Evolutionary conservation across 2,797 vertebrate genomes (phyloP).

Genomic region (Decapterus maruadsi): DNA sequence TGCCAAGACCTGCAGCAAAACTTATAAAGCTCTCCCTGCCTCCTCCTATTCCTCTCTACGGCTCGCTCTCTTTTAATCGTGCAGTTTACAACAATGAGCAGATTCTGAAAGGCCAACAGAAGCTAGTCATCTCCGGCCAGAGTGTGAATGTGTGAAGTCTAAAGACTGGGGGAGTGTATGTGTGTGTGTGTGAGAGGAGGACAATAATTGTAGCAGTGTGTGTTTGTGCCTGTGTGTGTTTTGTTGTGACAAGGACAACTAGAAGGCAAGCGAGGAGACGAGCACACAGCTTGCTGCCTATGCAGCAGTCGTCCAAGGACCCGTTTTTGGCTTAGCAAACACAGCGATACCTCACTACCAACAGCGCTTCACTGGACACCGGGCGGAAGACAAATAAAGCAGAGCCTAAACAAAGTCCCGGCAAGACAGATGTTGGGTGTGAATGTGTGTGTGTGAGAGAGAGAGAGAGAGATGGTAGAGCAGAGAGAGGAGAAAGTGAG

Average conservation of each 20-base stretch:
- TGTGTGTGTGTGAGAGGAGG: neutral
- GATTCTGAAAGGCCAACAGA: constrained; percentile 25
- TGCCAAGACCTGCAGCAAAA: constrained; percentile 44
- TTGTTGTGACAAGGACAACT: constrained; percentile 34
- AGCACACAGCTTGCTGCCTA: neutral
- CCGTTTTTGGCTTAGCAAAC: constrained; percentile 21
- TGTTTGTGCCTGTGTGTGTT: constrained; percentile 13
- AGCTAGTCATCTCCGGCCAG: constrained; percentile 14
- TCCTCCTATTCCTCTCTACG: neutral
- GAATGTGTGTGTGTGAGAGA: neutral
- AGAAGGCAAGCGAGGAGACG: constrained; percentile 22
- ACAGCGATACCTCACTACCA: neutral
- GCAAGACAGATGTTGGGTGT: constrained; percentile 25
- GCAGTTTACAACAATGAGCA: constrained; percentile 15
- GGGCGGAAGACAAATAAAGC: constrained; percentile 5
- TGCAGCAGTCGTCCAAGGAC: constrained; percentile 21
- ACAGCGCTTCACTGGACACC: neutral
- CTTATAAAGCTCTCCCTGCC: constrained; percentile 21
- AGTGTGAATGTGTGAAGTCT: constrained; percentile 19
- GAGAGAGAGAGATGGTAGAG: neutral
- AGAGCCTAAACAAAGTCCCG: constrained; percentile 15
- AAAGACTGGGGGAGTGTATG: neutral
- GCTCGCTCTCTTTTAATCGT: neutral
- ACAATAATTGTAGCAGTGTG: too few relatives aligned
- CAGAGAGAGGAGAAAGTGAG: constrained; percentile 10